Evolutionary conservation across 1,140 invertebrate genomes (phyloP).

Genomic region (Philotrypesis tridentata): DNA sequence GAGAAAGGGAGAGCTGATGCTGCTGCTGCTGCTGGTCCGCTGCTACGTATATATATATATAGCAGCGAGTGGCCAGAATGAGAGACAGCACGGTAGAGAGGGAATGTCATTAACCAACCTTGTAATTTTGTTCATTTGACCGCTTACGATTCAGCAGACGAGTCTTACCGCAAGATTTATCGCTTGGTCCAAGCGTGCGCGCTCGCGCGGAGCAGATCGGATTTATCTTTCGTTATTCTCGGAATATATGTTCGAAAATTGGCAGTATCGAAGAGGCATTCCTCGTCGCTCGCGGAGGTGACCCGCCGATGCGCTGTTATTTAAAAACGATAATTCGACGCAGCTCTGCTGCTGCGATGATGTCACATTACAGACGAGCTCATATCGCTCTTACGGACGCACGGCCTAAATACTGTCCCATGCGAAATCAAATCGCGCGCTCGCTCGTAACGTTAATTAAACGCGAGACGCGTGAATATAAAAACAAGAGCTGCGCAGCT

Average conservation of each 20-base stretch:
- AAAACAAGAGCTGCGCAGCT: slow-evolving; percentile 22
- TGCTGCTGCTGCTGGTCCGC: background rate
- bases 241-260: slow-evolving; percentile 24
- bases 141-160: slow-evolving; percentile 66
- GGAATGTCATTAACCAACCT: slow-evolving; percentile 71
- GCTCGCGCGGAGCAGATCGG: slow-evolving; percentile 47
- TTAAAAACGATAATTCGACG: slow-evolving; percentile 1
- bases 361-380: background rate
- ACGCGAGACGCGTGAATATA: background rate
- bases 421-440: slow-evolving; percentile 2
- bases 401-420: slow-evolving; percentile 6
- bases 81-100: slow-evolving; percentile 43
- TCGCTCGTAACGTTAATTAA: slow-evolving; percentile 6
- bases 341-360: background rate
- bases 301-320: background rate
- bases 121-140: slow-evolving; percentile 73
- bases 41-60: too few relatives aligned
- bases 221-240: slow-evolving; percentile 43
- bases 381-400: background rate
- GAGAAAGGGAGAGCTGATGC: slow-evolving; percentile 27
- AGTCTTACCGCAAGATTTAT: slow-evolving; percentile 69
- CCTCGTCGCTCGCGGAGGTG: background rate
- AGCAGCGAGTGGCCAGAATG: background rate
- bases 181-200: slow-evolving; percentile 59
- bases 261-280: slow-evolving; percentile 12